Evolutionary conservation across 2,888 invertebrate genomes (phyloP).

Genomic region (Drosophila prolongata): DNA sequence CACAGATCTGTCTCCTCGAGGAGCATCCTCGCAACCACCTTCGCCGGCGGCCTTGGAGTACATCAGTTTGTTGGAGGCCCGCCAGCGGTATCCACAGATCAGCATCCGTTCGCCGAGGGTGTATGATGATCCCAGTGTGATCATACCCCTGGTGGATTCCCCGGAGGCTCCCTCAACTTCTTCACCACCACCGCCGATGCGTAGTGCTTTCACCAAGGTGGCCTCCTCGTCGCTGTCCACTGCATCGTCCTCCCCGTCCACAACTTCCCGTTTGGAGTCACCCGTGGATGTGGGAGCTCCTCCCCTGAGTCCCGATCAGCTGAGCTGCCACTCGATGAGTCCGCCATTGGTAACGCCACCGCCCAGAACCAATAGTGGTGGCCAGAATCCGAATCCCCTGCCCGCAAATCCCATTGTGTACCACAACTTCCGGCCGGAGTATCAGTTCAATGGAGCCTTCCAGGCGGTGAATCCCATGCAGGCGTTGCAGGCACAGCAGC

Average conservation of each 20-base stretch:
- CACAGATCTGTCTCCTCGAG: slow-evolving; percentile 84
- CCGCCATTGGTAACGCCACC: slow-evolving; percentile 89
- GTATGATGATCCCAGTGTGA: slow-evolving; percentile 84
- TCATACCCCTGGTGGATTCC: slow-evolving; percentile 81
- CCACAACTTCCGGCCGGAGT: slow-evolving; percentile 83
- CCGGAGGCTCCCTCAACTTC: slow-evolving; percentile 56
- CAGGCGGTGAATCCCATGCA: slow-evolving; percentile 83
- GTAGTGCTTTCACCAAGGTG: slow-evolving; percentile 95
- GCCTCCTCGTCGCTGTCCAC: slow-evolving; percentile 73
- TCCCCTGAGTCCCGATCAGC: slow-evolving; percentile 91
- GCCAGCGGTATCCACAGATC: slow-evolving; percentile 81
- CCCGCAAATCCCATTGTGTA: slow-evolving; percentile 84
- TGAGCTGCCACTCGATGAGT: slow-evolving; percentile 92
- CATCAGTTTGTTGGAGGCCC: slow-evolving; percentile 77
- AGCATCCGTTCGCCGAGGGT: slow-evolving; percentile 82
- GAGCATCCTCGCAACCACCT: slow-evolving; percentile 62
- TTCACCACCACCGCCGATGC: slow-evolving; percentile 79
- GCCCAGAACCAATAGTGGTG: slow-evolving; percentile 59
- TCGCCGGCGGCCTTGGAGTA: slow-evolving; percentile 78
- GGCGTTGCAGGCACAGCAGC: slow-evolving; percentile 82
- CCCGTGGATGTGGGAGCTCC: slow-evolving; percentile 88
- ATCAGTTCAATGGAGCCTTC: slow-evolving; percentile 83
- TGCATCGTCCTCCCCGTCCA: slow-evolving; percentile 63
- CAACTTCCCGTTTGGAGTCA: slow-evolving; percentile 76
- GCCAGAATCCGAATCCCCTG: slow-evolving; percentile 57